Evolutionary conservation across 2,888 invertebrate genomes (phyloP).

Genomic region (Brachyopa scutellaris): DNA sequence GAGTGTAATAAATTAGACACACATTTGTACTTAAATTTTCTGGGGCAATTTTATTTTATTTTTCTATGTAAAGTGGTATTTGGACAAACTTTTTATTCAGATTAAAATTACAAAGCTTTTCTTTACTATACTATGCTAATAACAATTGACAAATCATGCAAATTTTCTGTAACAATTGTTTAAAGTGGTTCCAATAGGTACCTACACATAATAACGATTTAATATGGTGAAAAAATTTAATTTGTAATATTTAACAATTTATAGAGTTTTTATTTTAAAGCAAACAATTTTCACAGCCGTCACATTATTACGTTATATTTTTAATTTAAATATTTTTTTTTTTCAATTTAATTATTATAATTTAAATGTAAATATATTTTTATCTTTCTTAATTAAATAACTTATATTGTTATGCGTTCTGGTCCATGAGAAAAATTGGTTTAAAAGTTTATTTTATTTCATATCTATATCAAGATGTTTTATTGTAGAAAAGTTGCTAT

Average conservation of each 20-base stretch:
- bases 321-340: constrained; percentile 17
- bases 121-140: constrained; percentile 43
- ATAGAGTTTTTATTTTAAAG: constrained; percentile 73
- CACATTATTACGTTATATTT: constrained; percentile 72
- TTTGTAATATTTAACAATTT: constrained; percentile 58
- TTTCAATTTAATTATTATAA: constrained; percentile 22
- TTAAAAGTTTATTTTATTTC: constrained; percentile 18
- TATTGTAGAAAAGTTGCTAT: constrained; percentile 43
- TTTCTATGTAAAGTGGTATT: constrained; percentile 36
- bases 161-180: constrained; percentile 24
- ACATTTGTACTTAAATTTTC: constrained; percentile 18
- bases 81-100: constrained; percentile 43
- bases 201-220: constrained; percentile 51
- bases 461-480: not conserved
- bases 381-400: constrained; percentile 34
- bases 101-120: constrained; percentile 64
- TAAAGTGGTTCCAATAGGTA: constrained; percentile 6
- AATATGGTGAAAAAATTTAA: constrained; percentile 33
- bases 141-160: constrained; percentile 62
- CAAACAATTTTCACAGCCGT: constrained; percentile 79
- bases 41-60: constrained; percentile 18
- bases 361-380: constrained; percentile 54
- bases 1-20: no score
- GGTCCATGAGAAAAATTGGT: constrained; percentile 64
- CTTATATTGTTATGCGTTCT: constrained; percentile 62